Percentiles rank a stretch among this genome's conserved stretches.
Conservation (phyloP, 2,888 invertebrate genomes). For the Pseudococcus jackbeardsleyi region DNA sequence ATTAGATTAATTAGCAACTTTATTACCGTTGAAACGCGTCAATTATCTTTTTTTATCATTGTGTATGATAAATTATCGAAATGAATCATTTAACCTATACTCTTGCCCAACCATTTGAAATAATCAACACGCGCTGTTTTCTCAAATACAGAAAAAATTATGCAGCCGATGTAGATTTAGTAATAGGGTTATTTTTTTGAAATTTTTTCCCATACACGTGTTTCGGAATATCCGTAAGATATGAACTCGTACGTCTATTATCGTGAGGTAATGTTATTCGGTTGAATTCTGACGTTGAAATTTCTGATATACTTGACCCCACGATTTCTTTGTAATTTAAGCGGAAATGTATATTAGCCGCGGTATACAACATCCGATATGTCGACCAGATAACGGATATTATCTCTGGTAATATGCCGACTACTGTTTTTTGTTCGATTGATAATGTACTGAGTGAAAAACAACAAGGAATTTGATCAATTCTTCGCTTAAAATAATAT, state of each 20-base stretch:
- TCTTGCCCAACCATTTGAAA: conserved; percentile 4
- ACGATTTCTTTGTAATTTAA: conserved; percentile 21
- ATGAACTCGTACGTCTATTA: not conserved
- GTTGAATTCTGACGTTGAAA: not conserved
- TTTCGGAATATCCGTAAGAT: not conserved
- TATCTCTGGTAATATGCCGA: conserved; percentile 4
- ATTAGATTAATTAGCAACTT: conserved; percentile 35
- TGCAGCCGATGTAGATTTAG: not conserved
- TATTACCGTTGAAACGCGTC: conserved; percentile 2
- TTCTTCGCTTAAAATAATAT: no score
- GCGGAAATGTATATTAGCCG: not conserved
- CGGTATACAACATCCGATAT: not conserved
- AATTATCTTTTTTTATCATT: conserved; percentile 17
- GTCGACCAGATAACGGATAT: not conserved
- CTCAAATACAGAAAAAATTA: not conserved
- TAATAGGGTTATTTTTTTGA: not conserved
- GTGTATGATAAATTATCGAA: not conserved
- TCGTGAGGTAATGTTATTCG: not conserved
- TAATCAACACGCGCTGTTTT: conserved; percentile 30
- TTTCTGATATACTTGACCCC: not conserved
- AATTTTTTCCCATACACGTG: not conserved
- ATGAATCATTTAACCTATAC: conserved; percentile 17
- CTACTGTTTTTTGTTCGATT: not conserved
- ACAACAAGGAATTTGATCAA: no score
- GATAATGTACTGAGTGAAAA: not conserved